Base-by-base conservation (phyloP, 2,888 invertebrate species). In the Clostera curtula region DNA sequence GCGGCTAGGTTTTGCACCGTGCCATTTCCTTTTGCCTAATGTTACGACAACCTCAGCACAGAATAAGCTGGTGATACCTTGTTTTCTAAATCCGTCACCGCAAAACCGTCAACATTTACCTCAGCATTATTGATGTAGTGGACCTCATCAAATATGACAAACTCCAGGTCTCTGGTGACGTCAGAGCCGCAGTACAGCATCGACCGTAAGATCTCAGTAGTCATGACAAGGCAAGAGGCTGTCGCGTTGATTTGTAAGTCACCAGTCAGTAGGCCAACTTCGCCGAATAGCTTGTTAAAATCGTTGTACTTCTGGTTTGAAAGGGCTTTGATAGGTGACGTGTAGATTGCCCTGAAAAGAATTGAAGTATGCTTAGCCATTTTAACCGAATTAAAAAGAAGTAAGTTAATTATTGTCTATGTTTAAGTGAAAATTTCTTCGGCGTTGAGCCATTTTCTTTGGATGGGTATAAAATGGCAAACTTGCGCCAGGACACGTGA, bases 251-350 rank as follows among this genome's bases (percentile, higher is more conserved):
- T 93, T 75, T 98, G 98, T 19, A 98, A 88, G 74, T 99, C 98
- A 0, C 97, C 97, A 0, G 97, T 98, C 12, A 98, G 88, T 1
- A 98, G 83, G 1, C 98, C 97, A 3, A 98, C 97, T 59, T 96
- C 96, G 10, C 92, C 90, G 59, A 98, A 99, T 28, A 89, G 91
- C 29, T 89, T 89, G 66, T 95, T 96, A 70, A 99, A 99, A 59
- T 99, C 99, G 13, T 97, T 89, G 76, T 96, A 99, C 69, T 99
- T 99, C 68, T 99, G 99, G 84, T 99, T 99, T 0, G 98, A 99
- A 2, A 99, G 76, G 0, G 99, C 99, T 82, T 99, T 99, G 43
- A 99, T 98, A 0, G 99, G 99, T 0, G 98, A 98, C 0, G 99
- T 99, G 73, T 99, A 99, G 40, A 99, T 93, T 2, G 94, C 89